Base-by-base conservation (phyloP, 1,140 invertebrate genomes). In the Ganaspis sp. region DNA sequence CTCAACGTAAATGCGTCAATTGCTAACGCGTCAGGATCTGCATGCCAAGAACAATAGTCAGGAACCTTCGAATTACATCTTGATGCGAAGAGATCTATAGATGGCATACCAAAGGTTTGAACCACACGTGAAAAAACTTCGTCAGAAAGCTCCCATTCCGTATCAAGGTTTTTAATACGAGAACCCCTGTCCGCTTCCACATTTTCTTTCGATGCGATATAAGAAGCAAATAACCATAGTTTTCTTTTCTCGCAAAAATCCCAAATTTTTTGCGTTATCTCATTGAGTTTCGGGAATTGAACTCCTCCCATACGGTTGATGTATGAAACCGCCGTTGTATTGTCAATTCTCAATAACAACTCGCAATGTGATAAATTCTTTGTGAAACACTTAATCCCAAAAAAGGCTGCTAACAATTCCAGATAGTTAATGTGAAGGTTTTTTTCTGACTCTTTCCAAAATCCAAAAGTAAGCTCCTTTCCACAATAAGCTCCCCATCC, bases 31-130 rank as follows among this genome's bases (percentile, higher is more conserved):
- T 79, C 38, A 1, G 69, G 19, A 17, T 72, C 64, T 69, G 8
- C 53, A 11, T 40, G 29, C 69, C 78, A 58, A 4, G 74, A 74
- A 45, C 2, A 21, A 49, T 70, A 79, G 12, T 38, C 54, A 5
- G 1, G 17, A 45, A 72, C 76, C 72, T 79, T 79, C 1, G 29
- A 23, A 26, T 79, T 79, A 11, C 23, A 19, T 8, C 37, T 64
- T 12, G 74, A 54, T 34, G 78, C 74, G 38, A 79, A 79, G 11
- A 79, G 40, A 38, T 79, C 74, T 9, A 79, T 74, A 12, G 77
- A 26, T 12, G 70, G 77, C 21, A 15, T 17, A 0, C 75, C 72
- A n/a, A 79, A 76, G 8, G 2, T 11, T 4, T 69, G 40, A n/a
- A 26, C 23, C 23, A 81, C 45, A 9, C 42, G 54, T 1, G 70